Evolutionary conservation across 2,113 vertebrate genomes (phyloP).

Genomic region (Nipponia nippon): DNA sequence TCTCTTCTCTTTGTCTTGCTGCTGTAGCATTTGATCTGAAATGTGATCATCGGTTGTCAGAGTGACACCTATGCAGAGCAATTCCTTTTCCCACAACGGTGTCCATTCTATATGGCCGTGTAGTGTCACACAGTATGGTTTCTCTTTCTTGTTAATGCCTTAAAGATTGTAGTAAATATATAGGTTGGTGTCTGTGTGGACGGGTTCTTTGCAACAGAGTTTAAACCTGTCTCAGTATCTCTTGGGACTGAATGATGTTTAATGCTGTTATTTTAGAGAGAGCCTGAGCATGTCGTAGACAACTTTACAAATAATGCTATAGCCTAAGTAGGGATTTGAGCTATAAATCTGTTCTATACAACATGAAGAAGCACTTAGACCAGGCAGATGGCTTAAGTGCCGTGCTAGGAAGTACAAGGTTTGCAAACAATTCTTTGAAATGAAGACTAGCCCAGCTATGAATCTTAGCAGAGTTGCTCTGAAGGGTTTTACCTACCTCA

Average conservation of each 20-base stretch:
- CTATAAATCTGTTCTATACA: neutral
- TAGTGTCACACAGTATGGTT: neutral
- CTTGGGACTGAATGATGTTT: neutral
- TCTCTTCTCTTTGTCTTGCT: neutral
- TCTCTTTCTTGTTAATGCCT: neutral
- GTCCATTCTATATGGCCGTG: neutral
- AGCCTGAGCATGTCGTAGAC: neutral
- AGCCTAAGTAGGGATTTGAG: neutral
- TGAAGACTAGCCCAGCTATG: neutral
- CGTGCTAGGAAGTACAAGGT: neutral
- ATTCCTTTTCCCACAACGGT: neutral
- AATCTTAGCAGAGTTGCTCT: neutral
- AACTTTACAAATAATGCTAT: neutral
- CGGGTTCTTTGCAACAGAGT: neutral
- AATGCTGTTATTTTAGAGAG: neutral
- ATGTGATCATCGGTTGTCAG: neutral
- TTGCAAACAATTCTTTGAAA: neutral
- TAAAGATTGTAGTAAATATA: accelerated
- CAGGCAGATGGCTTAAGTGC: neutral
- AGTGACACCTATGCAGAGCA: neutral
- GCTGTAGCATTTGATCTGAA: neutral
- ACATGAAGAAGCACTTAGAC: neutral
- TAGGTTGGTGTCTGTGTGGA: neutral
- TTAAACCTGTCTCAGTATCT: neutral
- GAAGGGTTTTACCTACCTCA: neutral